Evolutionary conservation across 2,797 vertebrate species (phyloP), one percentile per base, ranked within the genome.

Genomic region (Gymnothorax reevesii): DNA sequence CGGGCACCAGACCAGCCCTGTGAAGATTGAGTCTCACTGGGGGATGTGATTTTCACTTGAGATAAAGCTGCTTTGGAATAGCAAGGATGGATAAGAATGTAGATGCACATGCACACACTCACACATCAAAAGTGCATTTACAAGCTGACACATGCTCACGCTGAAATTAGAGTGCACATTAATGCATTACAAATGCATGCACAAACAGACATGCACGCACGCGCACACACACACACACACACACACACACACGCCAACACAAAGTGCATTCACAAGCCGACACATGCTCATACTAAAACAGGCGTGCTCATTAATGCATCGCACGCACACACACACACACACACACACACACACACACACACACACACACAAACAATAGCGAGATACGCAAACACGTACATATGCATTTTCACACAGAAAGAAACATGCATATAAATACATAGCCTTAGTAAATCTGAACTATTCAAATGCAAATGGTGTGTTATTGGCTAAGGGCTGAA

Each of bases 41-140:
- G 27, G 82, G 42, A 33, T 42, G 27, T 27, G 13, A 79, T 79
- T 79, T 79, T 52, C 75, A 54, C 75, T 79, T 79, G 55, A 83
- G n/a, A 83, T 59, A 57, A 7, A 57, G 4, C 80, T 82, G 80
- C 80, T 82, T 82, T 57, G 80, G 57, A 57, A 57, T 10, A 5
- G 10, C 20, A 25, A n/a, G 57, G 54, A 82, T 59, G 17, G n/a
- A 13, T 82, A 27, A 57, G 75, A 54, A 54, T 54, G 17, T 20
- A 54, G n/a, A n/a, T 6, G 12, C 75, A 20, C 73, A 49, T 1
- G 49, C 10, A 20, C 75, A 54, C 75, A 79, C 10, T 54, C 49
- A 79, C n/a, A 79, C 7, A 79, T n/a, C 4, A 17, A 52, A 10
- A 60, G n/a, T n/a, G n/a, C n/a, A n/a, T n/a, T n/a, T n/a, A n/a